Evolutionary conservation across 2,888 invertebrate species (phyloP), one percentile per base, ranked within the genome.

Genomic region (Hipparchia semele): DNA sequence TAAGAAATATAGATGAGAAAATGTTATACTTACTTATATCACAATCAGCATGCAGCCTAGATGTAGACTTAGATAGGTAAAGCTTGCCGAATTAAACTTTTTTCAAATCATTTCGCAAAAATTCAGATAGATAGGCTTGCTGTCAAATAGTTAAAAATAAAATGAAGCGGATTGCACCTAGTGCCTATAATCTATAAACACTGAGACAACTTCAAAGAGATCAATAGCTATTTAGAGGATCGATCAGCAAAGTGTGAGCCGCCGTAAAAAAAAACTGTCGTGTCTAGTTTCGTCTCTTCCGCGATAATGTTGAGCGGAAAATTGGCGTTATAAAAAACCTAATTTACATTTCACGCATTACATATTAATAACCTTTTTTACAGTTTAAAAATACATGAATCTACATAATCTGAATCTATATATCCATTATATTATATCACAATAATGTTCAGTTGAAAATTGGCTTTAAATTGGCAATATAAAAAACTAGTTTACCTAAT

Each of bases 141-240:
- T 65, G 65, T 65, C 51, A 65, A 65, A 53, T 2, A 51, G 2
- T 7, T 12, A 39, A 53, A 53, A 12, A 8, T 10, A n/a, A 12
- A 39, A 65, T 65, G 65, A 33, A 53, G 2, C 65, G 65, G 33
- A 6, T 23, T 53, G 33, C 53, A 65, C 2, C 10, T 7, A 53
- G 23, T 51, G 51, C 10, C 51, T 23, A 33, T 65, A 51, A 51
- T 87, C 90, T 91, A 88, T 91, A 91, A 92, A 90, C 91, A 79
- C 85, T 89, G 90, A 87, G 86, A 85, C 78, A 80, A 92, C 92
- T 87, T 94, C 93, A 94, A 94, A 93, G 93, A 86, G 87, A 90
- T 92, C 91, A 86, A 93, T 91, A 83, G 87, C 84, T 88, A 84
- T 88, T 90, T 84, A 78, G 82, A 80, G 87, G 86, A 87, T 86